Conservation (phyloP, 2,888 invertebrate genomes). For the Tetranychus truncatus region DNA sequence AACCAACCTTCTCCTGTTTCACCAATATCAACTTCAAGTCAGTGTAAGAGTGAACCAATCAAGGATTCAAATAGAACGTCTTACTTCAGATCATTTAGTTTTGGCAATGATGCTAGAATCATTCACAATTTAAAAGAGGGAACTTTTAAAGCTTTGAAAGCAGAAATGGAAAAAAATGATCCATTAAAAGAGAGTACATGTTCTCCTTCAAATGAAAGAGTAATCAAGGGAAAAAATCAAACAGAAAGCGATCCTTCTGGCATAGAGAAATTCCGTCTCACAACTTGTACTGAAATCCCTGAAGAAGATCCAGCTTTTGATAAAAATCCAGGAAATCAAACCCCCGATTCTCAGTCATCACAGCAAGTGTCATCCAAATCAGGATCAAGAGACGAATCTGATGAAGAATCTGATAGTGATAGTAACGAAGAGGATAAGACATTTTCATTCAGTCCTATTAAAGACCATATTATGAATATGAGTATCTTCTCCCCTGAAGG, state of each 20-base stretch:
- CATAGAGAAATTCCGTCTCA: background rate
- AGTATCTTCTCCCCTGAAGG: constrained; percentile 23
- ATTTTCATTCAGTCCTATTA: constrained; percentile 25
- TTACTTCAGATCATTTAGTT: constrained; percentile 45
- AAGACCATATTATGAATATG: constrained; percentile 25
- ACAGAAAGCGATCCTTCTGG: background rate
- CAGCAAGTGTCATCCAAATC: constrained; percentile 2
- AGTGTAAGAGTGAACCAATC: constrained; percentile 3
- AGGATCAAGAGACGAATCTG: background rate
- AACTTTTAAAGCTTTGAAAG: constrained; percentile 8
- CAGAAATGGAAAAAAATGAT: constrained; percentile 9
- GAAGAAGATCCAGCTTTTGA: constrained; percentile 9
- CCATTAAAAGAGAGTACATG: background rate
- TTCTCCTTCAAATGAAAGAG: background rate
- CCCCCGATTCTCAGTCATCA: background rate
- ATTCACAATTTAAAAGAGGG: constrained; percentile 25
- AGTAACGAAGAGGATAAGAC: constrained; percentile 15
- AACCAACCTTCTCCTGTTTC: background rate
- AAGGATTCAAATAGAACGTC: constrained; percentile 12
- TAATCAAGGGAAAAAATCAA: background rate
- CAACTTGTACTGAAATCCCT: constrained; percentile 14
- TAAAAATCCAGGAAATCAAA: background rate
- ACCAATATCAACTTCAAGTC: constrained; percentile 4
- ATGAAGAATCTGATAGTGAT: constrained; percentile 1
- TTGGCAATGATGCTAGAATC: constrained; percentile 61